phyloP scores from a whole-genome alignment of 2,888 invertebrate genomes.

The Nemotelus pantherinus region DNA sequence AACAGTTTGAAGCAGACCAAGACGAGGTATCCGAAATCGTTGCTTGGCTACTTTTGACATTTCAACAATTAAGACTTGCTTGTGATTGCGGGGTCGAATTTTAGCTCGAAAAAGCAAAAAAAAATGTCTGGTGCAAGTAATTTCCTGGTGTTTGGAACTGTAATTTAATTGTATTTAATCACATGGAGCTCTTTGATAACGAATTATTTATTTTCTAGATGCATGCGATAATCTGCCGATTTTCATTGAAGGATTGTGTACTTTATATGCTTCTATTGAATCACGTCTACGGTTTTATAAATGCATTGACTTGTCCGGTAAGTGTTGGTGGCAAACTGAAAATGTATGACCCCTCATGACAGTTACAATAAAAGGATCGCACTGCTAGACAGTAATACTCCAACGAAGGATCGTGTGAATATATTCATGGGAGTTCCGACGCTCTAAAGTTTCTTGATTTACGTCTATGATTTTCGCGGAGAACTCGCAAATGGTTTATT shows the following conservation, averaged over 20 bases:
- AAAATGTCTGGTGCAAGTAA: too few species aligned
- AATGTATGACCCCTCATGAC: conserved; percentile 75
- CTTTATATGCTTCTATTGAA: conserved; percentile 86
- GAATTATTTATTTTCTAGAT: too few species aligned
- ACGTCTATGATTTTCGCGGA: conserved; percentile 76
- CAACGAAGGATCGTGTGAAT: conserved; percentile 73
- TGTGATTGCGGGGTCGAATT: too few species aligned
- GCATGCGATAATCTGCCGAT: conserved; percentile 70
- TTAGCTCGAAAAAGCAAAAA: too few species aligned
- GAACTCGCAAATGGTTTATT: conserved; percentile 61
- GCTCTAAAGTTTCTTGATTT: conserved; percentile 81
- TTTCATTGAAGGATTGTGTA: conserved; percentile 75
- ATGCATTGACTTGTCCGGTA: conserved; percentile 80
- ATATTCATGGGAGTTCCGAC: conserved; percentile 91
- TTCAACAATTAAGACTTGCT: too few species aligned
- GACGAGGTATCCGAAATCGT: too few species aligned
- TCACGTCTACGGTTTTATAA: conserved; percentile 89
- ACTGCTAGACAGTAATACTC: conserved; percentile 74
- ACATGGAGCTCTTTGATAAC: too few species aligned
- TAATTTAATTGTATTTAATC: too few species aligned
- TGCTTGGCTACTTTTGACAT: too few species aligned
- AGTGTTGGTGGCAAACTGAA: conserved; percentile 80
- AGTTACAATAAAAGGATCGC: conserved; percentile 76
- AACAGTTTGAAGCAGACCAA: too few species aligned
- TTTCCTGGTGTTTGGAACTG: too few species aligned